Conservation (phyloP, 2,888 invertebrate genomes). For the Corbicula japonica region DNA sequence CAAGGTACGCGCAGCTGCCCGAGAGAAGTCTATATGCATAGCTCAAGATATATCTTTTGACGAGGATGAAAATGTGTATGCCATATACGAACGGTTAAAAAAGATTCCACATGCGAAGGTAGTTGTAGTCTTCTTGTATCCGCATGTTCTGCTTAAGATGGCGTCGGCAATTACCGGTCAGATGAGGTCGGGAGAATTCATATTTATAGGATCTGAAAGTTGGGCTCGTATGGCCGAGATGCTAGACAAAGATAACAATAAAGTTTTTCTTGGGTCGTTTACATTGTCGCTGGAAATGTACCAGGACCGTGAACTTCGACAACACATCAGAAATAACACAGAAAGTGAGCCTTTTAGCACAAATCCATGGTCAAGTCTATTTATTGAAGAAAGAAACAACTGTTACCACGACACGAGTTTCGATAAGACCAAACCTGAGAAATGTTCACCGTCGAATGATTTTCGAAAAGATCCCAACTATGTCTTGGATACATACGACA, state of each 20-base stretch:
- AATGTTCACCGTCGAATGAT: conserved; percentile 1
- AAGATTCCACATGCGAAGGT: conserved; percentile 50
- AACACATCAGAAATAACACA: conserved; percentile 5
- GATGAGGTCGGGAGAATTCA: conserved; percentile 49
- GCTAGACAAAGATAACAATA: conserved; percentile 7
- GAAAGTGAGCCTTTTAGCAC: conserved; percentile 21
- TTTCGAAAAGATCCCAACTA: not conserved
- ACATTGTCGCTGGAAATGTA: conserved; percentile 40
- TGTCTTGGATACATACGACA: conserved; percentile 19
- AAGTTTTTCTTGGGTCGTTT: conserved; percentile 42
- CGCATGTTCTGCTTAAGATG: conserved; percentile 34
- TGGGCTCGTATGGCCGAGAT: conserved; percentile 46
- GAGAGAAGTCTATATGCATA: conserved; percentile 45
- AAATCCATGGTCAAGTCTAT: too few relatives aligned
- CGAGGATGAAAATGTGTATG: conserved; percentile 32
- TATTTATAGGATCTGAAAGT: conserved; percentile 66
- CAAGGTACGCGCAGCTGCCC: conserved; percentile 16
- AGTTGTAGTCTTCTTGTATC: conserved; percentile 53
- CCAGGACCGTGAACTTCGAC: conserved; percentile 9
- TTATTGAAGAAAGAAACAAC: too few relatives aligned
- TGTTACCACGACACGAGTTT: conserved; percentile 41
- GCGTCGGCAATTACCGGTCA: conserved; percentile 10
- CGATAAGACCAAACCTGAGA: conserved; percentile 21
- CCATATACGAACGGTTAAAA: conserved; percentile 34
- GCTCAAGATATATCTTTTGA: conserved; percentile 41